Evolutionary conservation across 2,113 vertebrate species (phyloP).

Genomic region (Vidua macroura): DNA sequence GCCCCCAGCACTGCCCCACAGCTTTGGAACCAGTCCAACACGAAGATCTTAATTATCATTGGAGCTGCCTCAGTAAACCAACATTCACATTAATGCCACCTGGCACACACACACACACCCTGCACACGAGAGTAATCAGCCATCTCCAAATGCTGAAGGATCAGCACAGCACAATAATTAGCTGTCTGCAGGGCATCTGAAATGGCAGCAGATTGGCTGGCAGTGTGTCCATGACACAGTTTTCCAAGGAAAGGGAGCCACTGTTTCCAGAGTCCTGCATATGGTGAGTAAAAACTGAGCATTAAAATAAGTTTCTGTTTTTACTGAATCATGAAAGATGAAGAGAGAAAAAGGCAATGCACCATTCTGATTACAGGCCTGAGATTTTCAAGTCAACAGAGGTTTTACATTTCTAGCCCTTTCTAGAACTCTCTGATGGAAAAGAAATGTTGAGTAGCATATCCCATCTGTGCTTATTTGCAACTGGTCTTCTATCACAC

Average conservation of each 20-base stretch:
- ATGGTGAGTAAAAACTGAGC: background rate
- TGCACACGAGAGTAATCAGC: background rate
- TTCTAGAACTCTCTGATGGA: background rate
- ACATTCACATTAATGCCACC: background rate
- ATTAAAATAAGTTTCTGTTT: background rate
- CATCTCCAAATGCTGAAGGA: background rate
- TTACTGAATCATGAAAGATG: background rate
- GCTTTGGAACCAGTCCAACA: background rate
- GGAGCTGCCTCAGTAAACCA: background rate
- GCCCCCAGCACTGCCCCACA: background rate
- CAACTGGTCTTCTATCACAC: background rate
- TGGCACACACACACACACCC: background rate
- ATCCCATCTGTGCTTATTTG: background rate
- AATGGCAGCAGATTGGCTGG: background rate
- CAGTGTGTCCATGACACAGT: rapidly evolving
- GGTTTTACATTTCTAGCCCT: background rate
- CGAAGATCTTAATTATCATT: background rate
- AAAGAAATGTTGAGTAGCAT: background rate
- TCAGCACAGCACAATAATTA: background rate
- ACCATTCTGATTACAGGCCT: background rate
- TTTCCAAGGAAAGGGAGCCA: background rate
- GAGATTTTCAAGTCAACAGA: background rate
- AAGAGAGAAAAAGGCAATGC: background rate
- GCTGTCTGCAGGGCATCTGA: background rate
- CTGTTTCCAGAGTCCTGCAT: background rate